phyloP scores from a whole-genome alignment of 2,888 invertebrate species.

The Cactoblastis cactorum region DNA sequence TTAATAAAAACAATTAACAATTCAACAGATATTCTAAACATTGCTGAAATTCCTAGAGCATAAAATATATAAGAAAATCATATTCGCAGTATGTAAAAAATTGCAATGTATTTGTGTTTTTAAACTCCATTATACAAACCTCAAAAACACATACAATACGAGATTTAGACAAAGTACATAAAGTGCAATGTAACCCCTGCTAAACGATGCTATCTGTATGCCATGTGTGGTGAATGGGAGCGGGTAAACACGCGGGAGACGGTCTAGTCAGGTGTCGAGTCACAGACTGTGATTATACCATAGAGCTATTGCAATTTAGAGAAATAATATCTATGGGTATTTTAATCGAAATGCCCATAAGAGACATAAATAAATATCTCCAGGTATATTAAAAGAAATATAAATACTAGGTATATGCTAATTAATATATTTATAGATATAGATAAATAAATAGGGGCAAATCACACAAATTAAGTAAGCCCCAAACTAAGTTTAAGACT shows the following conservation, averaged over 20 bases:
- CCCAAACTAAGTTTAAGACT: too few relatives aligned
- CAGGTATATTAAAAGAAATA: too few relatives aligned
- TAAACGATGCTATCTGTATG: slow-evolving; percentile 56
- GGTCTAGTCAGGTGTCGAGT: slow-evolving; percentile 54
- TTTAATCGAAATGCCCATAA: too few relatives aligned
- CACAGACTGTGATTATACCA: slow-evolving; percentile 20
- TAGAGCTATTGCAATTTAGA: not conserved
- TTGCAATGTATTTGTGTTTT: too few relatives aligned
- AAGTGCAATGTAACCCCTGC: slow-evolving; percentile 40
- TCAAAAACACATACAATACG: not conserved
- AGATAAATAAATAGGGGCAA: too few relatives aligned
- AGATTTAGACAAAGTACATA: slow-evolving; percentile 12
- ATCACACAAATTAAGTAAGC: too few relatives aligned
- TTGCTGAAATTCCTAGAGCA: not conserved
- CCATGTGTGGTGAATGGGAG: slow-evolving; percentile 55
- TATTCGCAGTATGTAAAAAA: not conserved
- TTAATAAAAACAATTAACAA: not conserved
- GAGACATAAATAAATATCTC: too few relatives aligned
- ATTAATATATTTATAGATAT: too few relatives aligned
- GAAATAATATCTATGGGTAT: too few relatives aligned
- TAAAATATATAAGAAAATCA: not conserved
- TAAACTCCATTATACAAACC: too few relatives aligned
- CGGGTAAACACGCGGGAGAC: slow-evolving; percentile 45
- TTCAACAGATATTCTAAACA: not conserved
- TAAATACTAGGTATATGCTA: too few relatives aligned